Conservation (phyloP, 2,113 vertebrate species). For the Thinocorus orbignyianus region DNA sequence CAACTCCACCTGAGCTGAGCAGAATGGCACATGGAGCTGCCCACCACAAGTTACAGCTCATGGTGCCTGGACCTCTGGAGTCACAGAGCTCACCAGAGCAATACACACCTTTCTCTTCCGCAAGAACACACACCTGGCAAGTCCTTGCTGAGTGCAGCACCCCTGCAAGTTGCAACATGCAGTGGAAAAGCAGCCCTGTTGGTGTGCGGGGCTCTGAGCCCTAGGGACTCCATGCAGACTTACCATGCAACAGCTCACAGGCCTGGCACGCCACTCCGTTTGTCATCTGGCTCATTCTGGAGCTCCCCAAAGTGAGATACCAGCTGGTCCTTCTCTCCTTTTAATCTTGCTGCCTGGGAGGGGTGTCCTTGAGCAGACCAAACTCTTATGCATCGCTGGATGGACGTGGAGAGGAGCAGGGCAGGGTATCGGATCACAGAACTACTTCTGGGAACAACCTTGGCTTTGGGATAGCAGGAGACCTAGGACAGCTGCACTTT, state of each 20-base stretch:
- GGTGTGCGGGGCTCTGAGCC: accelerated
- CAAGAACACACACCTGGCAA: not conserved
- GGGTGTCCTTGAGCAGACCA: not conserved
- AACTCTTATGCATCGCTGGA: not conserved
- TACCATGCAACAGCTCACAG: not conserved
- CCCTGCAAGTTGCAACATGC: not conserved
- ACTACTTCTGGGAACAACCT: slow-evolving; percentile 33
- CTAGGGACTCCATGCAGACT: not conserved
- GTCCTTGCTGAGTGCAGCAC: not conserved
- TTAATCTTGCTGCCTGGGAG: not conserved
- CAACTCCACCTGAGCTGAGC: not conserved
- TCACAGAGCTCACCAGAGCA: not conserved
- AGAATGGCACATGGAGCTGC: accelerated
- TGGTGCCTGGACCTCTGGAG: not conserved
- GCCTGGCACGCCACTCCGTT: not conserved
- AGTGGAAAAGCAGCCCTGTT: accelerated
- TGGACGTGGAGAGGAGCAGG: not conserved
- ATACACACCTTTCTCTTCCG: not conserved
- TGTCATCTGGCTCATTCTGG: not conserved
- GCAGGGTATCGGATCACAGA: slow-evolving; percentile 49
- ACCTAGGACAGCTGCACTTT: slow-evolving; percentile 63
- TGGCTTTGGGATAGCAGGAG: not conserved
- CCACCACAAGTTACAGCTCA: not conserved
- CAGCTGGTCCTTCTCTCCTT: slow-evolving; percentile 24
- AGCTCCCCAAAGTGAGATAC: not conserved